Conservation (phyloP, 2,113 vertebrate species). For the Phainopepla nitens region DNA sequence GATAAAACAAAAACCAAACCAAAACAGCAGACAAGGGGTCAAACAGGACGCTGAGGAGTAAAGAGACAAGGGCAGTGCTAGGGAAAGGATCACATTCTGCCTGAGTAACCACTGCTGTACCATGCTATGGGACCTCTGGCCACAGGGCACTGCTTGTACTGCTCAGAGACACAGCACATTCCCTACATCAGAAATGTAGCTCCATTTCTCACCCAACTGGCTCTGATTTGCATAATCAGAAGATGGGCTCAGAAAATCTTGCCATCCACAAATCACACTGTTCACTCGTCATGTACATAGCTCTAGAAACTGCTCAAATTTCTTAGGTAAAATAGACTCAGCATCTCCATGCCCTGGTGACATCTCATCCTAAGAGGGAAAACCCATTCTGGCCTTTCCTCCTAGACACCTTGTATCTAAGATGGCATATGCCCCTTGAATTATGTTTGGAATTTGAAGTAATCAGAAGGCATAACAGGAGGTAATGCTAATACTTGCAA, state of each 20-base stretch:
- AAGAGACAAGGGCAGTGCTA: not conserved
- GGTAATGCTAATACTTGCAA: not conserved
- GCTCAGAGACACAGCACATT: accelerated
- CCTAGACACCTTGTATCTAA: not conserved
- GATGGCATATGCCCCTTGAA: not conserved
- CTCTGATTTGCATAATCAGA: not conserved
- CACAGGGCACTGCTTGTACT: accelerated
- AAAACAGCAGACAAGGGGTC: not conserved
- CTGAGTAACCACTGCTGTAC: not conserved
- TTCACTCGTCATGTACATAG: not conserved
- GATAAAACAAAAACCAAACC: not conserved
- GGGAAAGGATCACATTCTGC: not conserved
- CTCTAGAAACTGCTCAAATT: not conserved
- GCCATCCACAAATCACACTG: accelerated
- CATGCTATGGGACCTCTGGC: accelerated
- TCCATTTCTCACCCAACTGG: not conserved
- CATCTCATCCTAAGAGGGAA: not conserved
- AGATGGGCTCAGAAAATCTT: not conserved
- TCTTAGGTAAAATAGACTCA: not conserved
- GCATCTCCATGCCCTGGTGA: not conserved
- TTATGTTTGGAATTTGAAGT: not conserved
- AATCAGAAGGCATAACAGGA: not conserved
- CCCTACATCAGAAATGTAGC: not conserved
- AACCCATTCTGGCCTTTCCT: not conserved
- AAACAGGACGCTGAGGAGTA: not conserved